Conservation (phyloP, 2,113 vertebrate genomes). For the Brachyistius frenatus region DNA sequence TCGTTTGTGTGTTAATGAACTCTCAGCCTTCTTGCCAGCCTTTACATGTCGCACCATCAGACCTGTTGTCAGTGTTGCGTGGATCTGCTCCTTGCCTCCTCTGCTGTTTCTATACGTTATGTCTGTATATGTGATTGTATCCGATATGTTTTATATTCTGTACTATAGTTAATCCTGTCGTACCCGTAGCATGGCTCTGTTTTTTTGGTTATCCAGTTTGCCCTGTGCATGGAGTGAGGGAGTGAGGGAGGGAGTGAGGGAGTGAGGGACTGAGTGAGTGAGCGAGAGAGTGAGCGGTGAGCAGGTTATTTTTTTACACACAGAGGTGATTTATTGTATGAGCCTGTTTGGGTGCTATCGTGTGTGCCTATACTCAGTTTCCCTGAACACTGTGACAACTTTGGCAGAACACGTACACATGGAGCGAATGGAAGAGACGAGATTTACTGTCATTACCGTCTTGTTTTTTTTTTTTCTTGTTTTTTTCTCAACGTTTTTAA, state of each 20-base stretch:
- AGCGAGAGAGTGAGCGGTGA: slow-evolving; percentile 34
- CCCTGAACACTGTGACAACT: slow-evolving; percentile 81
- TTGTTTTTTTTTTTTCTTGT: background rate
- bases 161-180: slow-evolving; percentile 78
- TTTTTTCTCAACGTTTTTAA: slow-evolving; percentile 23
- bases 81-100: slow-evolving; percentile 43
- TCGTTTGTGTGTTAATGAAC: slow-evolving; percentile 16
- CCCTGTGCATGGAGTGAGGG: slow-evolving; percentile 61
- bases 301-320: slow-evolving; percentile 71
- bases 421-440: slow-evolving; percentile 61
- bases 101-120: slow-evolving; percentile 47
- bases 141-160: slow-evolving; percentile 73
- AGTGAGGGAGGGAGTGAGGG: slow-evolving; percentile 15
- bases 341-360: slow-evolving; percentile 60
- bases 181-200: slow-evolving; percentile 78
- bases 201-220: slow-evolving; percentile 63
- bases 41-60: slow-evolving; percentile 24
- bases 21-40: slow-evolving; percentile 49
- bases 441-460: slow-evolving; percentile 42
- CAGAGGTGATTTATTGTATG: slow-evolving; percentile 63
- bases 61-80: slow-evolving; percentile 30
- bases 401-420: slow-evolving; percentile 64
- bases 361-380: slow-evolving; percentile 68
- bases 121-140: slow-evolving; percentile 65
- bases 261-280: slow-evolving; percentile 36